These are phyloP conservation scores for Chionis minor DNA, from an alignment of 2,113 vertebrate species.

Conservation along the genomic window DNA sequence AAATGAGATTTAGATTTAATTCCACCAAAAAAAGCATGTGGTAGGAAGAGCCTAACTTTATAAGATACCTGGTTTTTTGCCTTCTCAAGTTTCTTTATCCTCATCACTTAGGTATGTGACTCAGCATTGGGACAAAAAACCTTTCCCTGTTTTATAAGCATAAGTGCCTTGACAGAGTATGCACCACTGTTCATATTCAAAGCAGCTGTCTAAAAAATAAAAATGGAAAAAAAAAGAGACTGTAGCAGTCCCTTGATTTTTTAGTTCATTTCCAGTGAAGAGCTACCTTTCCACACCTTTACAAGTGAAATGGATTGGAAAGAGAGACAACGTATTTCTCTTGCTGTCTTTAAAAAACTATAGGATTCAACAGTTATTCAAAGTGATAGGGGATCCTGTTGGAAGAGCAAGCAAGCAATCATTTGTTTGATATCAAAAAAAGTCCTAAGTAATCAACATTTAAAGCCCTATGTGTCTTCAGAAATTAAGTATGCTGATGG, in stretches of 20 bases:
- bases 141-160: neutral
- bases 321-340: neutral
- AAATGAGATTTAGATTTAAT: neutral
- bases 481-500: neutral
- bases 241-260: neutral
- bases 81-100: neutral
- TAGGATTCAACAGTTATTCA: neutral
- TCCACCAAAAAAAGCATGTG: neutral
- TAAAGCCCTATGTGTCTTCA: neutral
- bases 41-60: neutral
- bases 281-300: neutral
- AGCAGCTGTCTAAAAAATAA: neutral
- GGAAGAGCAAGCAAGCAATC: neutral
- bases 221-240: too few relatives aligned
- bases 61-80: neutral
- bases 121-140: neutral
- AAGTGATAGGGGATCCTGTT: neutral
- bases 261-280: neutral
- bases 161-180: neutral
- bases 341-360: neutral
- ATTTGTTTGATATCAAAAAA: neutral
- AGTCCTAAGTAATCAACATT: neutral
- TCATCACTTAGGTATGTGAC: neutral
- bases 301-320: neutral
- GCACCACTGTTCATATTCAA: neutral